Evolutionary conservation across 1,140 invertebrate genomes (phyloP).

Genomic region (Meloidogyne hapla): DNA sequence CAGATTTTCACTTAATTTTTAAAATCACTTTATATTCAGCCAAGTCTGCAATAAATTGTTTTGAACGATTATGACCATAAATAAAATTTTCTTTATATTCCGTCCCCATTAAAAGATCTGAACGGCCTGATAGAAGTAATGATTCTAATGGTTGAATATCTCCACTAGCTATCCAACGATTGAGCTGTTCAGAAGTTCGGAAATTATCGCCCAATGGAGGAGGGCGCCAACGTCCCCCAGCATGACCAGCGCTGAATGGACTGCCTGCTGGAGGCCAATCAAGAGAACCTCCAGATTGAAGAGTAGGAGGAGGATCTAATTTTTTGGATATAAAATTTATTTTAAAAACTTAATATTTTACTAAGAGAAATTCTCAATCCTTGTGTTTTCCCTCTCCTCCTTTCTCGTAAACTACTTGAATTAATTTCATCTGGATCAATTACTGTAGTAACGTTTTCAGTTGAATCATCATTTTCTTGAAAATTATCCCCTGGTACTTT

Average conservation of each 20-base stretch:
- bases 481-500: slow-evolving; percentile 15
- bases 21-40: slow-evolving; percentile 10
- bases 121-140: slow-evolving; percentile 9
- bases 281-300: neutral
- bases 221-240: neutral
- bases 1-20: neutral
- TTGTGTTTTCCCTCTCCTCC: slow-evolving; percentile 16
- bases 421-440: neutral
- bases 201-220: neutral
- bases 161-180: slow-evolving; percentile 25
- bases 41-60: slow-evolving; percentile 17
- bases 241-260: slow-evolving; percentile 19
- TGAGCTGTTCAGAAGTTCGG: neutral
- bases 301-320: neutral
- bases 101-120: slow-evolving; percentile 19
- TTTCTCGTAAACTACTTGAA: slow-evolving; percentile 14
- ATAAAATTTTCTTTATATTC: slow-evolving; percentile 27
- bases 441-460: neutral
- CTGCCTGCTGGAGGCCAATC: neutral
- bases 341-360: too few relatives aligned
- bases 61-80: slow-evolving; percentile 20
- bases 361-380: slow-evolving; percentile 11
- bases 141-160: slow-evolving; percentile 19
- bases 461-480: neutral
- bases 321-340: neutral